Base-by-base conservation (phyloP, 2,113 vertebrate species). In the Porphyrio hochstetteri region DNA sequence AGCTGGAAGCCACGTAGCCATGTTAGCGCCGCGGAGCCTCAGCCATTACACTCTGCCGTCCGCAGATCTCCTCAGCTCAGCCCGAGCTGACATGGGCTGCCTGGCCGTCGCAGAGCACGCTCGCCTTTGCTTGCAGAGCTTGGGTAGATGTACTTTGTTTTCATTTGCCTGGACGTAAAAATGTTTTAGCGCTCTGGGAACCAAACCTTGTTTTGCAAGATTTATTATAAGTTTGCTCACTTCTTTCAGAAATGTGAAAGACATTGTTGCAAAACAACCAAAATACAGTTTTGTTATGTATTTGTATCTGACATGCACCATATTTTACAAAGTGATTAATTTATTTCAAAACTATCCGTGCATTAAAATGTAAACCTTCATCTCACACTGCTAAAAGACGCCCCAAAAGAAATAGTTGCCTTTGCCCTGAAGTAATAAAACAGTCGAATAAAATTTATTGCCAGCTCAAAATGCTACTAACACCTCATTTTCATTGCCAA, bases 401-500 rank as follows among this genome's bases (percentile, higher is more conserved):
- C 79, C 82, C 64, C 79, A 75, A 88, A 93, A 94, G 67, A 90
- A 96, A 79, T 38, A 71, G 59, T 68, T 93, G 64, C 76, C 53
- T 95, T 92, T 93, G 86, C 88, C 56, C 56, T 11, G 0, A 72
- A 82, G 80, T 86, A 94, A 81, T 96, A 93, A 95, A 96, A 50
- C 50, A 55, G 88, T 93, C 3, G 1, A 93, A 93, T 90, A 92
- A 94, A 94, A 96, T 93, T 92, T 96, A 96, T 72, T 92, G 80
- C 92, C 57, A 50, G 72, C 86, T 96, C 92, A 82, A 69, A 96
- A 95, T 78, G 72, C 86, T 97, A 56, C 90, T 88, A 86, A 93
- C 93, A 96, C 92, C 88, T 95, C 76, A 55, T 93, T 95, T 94
- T 94, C 80, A 24, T 92, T 92, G 90, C 85, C 92, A 93, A 93